Conservation (phyloP, 2,888 invertebrate genomes). For the Saturnia pavonia region DNA sequence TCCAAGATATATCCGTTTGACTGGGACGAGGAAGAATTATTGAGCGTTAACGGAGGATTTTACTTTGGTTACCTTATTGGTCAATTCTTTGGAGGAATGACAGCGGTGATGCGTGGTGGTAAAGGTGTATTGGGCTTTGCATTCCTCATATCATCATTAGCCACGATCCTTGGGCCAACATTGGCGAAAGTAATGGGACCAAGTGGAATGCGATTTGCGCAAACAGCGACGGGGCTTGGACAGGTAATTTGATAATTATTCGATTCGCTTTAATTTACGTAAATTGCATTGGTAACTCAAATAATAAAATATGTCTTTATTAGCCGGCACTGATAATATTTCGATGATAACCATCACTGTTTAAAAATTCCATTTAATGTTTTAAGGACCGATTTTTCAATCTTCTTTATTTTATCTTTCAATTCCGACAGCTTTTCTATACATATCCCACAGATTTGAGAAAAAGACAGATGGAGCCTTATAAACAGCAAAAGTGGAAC, state of each 20-base stretch:
- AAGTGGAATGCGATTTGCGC: neutral
- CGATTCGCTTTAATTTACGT: neutral
- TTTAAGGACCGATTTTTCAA: too few species aligned
- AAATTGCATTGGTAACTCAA: neutral
- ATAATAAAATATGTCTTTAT: too few species aligned
- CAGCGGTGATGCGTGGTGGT: neutral
- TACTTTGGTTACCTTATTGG: neutral
- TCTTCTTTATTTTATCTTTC: too few species aligned
- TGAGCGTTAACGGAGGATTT: too few species aligned
- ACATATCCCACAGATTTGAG: too few species aligned
- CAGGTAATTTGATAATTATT: neutral
- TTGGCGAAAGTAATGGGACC: neutral
- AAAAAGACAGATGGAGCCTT: too few species aligned
- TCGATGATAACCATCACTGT: neutral
- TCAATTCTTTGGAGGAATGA: neutral
- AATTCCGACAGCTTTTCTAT: too few species aligned
- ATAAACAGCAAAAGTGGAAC: too few species aligned
- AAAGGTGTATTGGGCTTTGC: neutral
- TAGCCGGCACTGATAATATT: neutral
- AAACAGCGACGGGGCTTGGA: neutral
- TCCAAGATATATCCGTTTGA: too few species aligned
- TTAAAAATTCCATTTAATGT: too few species aligned
- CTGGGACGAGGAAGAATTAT: too few species aligned
- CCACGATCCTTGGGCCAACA: neutral
- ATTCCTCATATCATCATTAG: neutral